These are phyloP conservation scores for Amazona vittata DNA, from an alignment of 2,113 vertebrate genomes.

Conservation along the genomic window DNA sequence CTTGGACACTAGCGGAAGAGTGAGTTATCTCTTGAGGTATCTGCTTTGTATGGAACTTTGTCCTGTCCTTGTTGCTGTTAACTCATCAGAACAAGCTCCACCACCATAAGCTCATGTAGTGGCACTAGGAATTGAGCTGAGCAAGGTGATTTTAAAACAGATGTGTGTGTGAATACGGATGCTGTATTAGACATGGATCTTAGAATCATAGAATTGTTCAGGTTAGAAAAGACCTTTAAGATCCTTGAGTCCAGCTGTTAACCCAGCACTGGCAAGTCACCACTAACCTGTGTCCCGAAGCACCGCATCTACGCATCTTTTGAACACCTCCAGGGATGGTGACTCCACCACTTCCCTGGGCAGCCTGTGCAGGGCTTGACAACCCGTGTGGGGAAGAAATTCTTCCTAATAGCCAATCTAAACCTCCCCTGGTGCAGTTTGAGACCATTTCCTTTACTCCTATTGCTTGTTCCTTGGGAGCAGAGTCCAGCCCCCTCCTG, in stretches of 20 bases:
- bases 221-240: neutral
- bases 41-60: neutral
- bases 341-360: neutral
- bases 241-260: neutral
- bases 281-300: neutral
- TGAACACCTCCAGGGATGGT: neutral
- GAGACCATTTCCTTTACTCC: neutral
- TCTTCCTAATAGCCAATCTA: neutral
- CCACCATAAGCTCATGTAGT: neutral
- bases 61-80: too few relatives aligned
- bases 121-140: too few relatives aligned
- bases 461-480: neutral
- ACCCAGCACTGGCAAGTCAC: neutral
- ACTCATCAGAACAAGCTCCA: rapidly evolving
- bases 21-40: rapidly evolving
- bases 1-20: neutral
- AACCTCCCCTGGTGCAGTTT: neutral
- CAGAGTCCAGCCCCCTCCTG: too few relatives aligned
- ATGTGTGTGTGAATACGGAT: rapidly evolving
- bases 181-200: neutral
- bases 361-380: neutral
- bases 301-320: neutral
- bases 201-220: neutral
- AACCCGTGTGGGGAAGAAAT: neutral
- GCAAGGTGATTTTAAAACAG: too few relatives aligned